Conservation (phyloP, 2,797 vertebrate species). For the Dromococcyx pavoninus region DNA sequence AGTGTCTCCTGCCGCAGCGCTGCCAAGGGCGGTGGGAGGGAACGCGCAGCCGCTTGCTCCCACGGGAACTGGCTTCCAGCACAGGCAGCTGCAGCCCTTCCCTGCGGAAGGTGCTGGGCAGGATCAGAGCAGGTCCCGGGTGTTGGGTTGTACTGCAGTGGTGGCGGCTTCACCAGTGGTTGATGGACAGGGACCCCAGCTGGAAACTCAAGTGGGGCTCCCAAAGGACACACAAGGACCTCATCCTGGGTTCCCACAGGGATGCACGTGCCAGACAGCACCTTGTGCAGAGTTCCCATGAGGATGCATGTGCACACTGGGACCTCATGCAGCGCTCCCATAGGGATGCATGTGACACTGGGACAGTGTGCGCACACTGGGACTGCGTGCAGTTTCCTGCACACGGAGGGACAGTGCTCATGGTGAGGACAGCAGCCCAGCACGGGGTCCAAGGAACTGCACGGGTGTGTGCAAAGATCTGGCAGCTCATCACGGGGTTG, state of each 20-base stretch:
- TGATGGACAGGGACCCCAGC: fast-evolving
- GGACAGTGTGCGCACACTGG: neutral
- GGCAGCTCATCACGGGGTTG: fast-evolving
- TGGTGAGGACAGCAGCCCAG: neutral
- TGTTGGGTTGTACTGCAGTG: fast-evolving
- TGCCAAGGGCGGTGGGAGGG: neutral
- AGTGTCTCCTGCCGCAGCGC: neutral
- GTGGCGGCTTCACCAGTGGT: neutral
- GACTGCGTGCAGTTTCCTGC: neutral
- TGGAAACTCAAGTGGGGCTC: fast-evolving
- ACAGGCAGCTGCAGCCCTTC: neutral
- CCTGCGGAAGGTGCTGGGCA: neutral
- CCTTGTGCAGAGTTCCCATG: neutral
- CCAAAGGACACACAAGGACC: neutral
- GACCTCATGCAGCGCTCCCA: neutral
- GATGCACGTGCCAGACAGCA: neutral
- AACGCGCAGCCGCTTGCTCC: neutral
- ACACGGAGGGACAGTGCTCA: fast-evolving
- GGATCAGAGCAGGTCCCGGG: fast-evolving
- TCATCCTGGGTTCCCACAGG: too few species aligned
- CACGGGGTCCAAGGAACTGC: neutral
- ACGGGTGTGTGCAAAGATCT: fast-evolving
- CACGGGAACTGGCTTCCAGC: neutral
- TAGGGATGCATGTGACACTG: neutral
- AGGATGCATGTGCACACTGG: neutral